Conservation (phyloP, 2,888 invertebrate genomes). For the Clivina fossor region DNA sequence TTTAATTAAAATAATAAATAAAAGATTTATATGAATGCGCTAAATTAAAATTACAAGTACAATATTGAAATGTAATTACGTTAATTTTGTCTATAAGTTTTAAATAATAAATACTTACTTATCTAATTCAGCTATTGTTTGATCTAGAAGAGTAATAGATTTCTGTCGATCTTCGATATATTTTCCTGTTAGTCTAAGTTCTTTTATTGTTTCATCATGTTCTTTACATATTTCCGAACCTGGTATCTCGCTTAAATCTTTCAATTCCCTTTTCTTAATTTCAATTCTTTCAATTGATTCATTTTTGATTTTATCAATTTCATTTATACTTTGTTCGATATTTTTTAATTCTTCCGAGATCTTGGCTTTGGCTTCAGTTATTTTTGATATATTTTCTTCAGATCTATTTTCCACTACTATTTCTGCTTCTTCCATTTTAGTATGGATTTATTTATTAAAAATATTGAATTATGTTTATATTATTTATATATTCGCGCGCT, state of each 20-base stretch:
- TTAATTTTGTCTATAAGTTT: no score
- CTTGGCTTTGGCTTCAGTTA: constrained; percentile 16
- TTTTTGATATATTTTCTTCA: constrained; percentile 45
- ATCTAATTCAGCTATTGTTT: constrained; percentile 37
- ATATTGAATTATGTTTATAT: not conserved
- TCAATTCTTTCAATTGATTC: constrained; percentile 37
- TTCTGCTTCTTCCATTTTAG: not conserved
- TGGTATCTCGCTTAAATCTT: constrained; percentile 30
- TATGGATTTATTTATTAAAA: not conserved
- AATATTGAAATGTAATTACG: no score
- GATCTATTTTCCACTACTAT: constrained; percentile 43
- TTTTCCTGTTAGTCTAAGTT: constrained; percentile 26
- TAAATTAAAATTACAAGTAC: no score
- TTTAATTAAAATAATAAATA: no score
- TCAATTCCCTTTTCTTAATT: constrained; percentile 36
- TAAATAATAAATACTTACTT: constrained; percentile 34
- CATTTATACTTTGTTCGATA: constrained; percentile 35
- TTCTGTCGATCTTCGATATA: constrained; percentile 32
- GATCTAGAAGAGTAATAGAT: constrained; percentile 36
- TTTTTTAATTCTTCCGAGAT: constrained; percentile 30
- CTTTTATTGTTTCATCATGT: constrained; percentile 33
- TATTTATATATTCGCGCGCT: not conserved
- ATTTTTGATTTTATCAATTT: constrained; percentile 33
- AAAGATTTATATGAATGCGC: no score
- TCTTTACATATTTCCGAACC: constrained; percentile 24